Base-by-base conservation (phyloP, 1,140 invertebrate species). In the Augochlora pura region DNA sequence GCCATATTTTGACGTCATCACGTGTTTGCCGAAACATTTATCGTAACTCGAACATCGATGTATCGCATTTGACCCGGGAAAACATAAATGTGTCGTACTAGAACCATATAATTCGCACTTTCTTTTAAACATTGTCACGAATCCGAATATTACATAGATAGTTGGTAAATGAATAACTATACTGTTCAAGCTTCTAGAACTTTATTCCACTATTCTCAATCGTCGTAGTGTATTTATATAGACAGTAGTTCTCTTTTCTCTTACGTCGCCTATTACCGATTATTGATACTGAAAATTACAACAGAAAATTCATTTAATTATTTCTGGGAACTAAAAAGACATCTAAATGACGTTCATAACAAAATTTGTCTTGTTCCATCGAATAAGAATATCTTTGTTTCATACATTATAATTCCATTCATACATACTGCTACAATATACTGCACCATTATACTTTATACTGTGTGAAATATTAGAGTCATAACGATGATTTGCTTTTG, bases 1-100 rank as follows among this genome's bases (percentile, higher is more conserved):
- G 90, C 91, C 92, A 93, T 93, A 81, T 91, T 91, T 81, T 91
- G 91, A 93, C 92, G 91, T 92, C 92, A 93, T 83, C 85, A 66
- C 78, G 77, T 81, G 68, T 62, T 75, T 57, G 39, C 57, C 67
- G 67, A 67, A 75, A 70, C 60, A 60, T 64, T 42, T 73, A 73
- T 79, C 71, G 71, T 16, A 52, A 52, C 71, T 66, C 39, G 63
- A 67, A 74, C 39, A 59, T 66, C 81, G 74, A 82, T 69, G 38
- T 65, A 69, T 78, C 80, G 80, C 14, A 52, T 10, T 25, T 14
- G 18, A n/a, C 25, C 38, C 80, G 76, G 46, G 80, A 82, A 79
- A 63, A 68, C 59, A 69, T 7, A 25, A 82, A 73, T n/a, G 7
- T 0, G 0, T 0, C 3, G 23, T n/a, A 8, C 59, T 9, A 57